Conservation (phyloP, 2,113 vertebrate species). For the Albula goreensis region DNA sequence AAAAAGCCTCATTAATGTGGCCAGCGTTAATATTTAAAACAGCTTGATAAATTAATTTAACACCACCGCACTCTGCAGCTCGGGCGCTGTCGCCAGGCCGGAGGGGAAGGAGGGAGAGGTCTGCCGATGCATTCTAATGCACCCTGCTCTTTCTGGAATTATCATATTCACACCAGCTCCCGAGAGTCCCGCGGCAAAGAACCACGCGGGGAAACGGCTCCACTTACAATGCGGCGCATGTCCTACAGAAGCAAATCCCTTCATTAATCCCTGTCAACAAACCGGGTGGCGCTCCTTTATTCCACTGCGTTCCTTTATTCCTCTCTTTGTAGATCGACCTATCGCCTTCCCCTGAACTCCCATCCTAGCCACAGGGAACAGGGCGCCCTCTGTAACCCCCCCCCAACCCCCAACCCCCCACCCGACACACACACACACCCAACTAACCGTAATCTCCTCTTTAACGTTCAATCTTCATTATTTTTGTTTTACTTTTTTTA, state of each 20-base stretch:
- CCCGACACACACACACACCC: too few relatives aligned
- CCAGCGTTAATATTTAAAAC: conserved; percentile 8
- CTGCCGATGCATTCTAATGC: conserved; percentile 29
- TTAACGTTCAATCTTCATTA: conserved; percentile 6
- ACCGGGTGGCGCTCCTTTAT: conserved; percentile 9
- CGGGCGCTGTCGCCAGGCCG: neutral
- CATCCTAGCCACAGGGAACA: neutral
- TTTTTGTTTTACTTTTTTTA: neutral
- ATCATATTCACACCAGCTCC: conserved; percentile 12
- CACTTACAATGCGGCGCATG: conserved; percentile 27
- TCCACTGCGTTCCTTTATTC: neutral
- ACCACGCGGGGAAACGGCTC: neutral
- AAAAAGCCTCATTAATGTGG: conserved; percentile 2
- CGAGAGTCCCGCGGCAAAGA: conserved; percentile 26
- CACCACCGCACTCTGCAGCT: neutral
- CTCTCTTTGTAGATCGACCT: conserved; percentile 20
- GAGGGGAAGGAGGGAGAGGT: neutral
- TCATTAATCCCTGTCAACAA: conserved; percentile 36
- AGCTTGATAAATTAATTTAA: conserved; percentile 20
- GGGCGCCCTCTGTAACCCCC: neutral
- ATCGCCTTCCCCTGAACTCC: conserved; percentile 21
- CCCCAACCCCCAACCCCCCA: too few relatives aligned
- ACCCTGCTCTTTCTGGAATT: neutral
- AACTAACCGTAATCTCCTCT: conserved; percentile 9
- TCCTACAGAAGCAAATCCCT: conserved; percentile 26